Evolutionary conservation across 2,888 invertebrate species (phyloP), one percentile per base, ranked within the genome.

Genomic region (Junonia oenone): DNA sequence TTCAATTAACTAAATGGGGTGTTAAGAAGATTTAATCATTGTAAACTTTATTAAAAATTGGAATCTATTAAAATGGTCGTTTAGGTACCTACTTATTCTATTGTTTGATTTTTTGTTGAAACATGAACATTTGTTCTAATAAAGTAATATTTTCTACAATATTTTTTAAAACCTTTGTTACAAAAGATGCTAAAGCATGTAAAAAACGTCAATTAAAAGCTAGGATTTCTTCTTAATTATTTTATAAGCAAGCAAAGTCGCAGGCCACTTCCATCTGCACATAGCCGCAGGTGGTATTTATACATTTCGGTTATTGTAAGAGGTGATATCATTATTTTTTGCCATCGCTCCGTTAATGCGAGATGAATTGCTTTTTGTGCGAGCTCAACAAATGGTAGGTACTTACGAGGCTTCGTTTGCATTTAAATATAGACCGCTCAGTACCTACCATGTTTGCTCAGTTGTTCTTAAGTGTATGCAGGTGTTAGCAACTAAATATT

Each of bases 281-380:
- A 5, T 31, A 38, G 35, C 50, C 45, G 37, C 37, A 26, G 33
- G 47, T 45, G 43, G 31, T n/a, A 19, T 22, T 22, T 51, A 48
- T 58, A 45, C 13, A 40, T 52, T 59, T 56, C 37, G 26, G 46
- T 53, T 52, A 29, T 56, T 49, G 52, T 51, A 40, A 75, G 69
- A 71, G 66, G 73, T 85, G 87, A 83, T 82, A 81, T 85, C 82
- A 86, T 81, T 68, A 69, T 78, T 87, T 85, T 84, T 83, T 82
- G 81, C 73, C 57, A 66, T 66, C 66, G 68, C 72, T 73, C 76
- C 70, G 75, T 75, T 81, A 78, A 81, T 79, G 78, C 66, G 75
- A 81, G 75, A 78, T 78, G 78, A 76, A 78, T 77, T 73, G 75
- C 72, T 84, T 84, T 86, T 87, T 86, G 80, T 81, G 76, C 70